A percentile compares a stretch with the other conserved stretches of the same genome.
Conservation (phyloP, 2,888 invertebrate species). For the Lacanobia wlatinum region DNA sequence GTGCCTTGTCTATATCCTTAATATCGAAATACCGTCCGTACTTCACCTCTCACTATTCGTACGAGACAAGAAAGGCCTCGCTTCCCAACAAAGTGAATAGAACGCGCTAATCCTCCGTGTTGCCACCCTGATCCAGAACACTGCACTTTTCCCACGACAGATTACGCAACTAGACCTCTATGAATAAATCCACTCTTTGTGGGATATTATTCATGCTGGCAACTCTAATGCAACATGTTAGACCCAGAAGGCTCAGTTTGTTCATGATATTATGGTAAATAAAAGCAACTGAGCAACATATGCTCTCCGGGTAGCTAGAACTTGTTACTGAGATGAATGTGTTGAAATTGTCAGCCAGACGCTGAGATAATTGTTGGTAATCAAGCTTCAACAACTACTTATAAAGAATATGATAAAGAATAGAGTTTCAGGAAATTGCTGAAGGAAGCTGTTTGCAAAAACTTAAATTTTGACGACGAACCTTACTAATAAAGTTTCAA, state of each 20-base stretch:
- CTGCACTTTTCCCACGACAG: conserved; percentile 56
- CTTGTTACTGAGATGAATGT: no score
- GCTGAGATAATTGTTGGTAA: no score
- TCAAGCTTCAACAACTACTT: no score
- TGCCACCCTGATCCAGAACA: conserved; percentile 15
- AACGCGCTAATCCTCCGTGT: conserved; percentile 27
- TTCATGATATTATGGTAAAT: neutral
- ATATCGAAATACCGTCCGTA: neutral
- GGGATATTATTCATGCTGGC: conserved; percentile 44
- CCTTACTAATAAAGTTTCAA: no score
- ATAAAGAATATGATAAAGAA: no score
- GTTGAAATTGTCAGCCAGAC: no score
- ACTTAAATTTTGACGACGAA: no score
- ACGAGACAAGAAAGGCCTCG: no score
- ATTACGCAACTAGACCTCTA: conserved; percentile 48
- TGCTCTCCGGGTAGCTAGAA: no score
- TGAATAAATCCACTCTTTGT: conserved; percentile 53
- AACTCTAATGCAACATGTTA: conserved; percentile 6
- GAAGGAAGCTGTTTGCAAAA: no score
- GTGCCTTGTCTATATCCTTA: neutral
- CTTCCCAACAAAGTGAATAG: conserved; percentile 3
- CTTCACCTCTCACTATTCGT: neutral
- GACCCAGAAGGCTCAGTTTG: conserved; percentile 4
- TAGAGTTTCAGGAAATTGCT: no score
- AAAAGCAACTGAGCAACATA: no score